phyloP scores from a whole-genome alignment of 2,888 invertebrate genomes.

The Drosophila eohydei region DNA sequence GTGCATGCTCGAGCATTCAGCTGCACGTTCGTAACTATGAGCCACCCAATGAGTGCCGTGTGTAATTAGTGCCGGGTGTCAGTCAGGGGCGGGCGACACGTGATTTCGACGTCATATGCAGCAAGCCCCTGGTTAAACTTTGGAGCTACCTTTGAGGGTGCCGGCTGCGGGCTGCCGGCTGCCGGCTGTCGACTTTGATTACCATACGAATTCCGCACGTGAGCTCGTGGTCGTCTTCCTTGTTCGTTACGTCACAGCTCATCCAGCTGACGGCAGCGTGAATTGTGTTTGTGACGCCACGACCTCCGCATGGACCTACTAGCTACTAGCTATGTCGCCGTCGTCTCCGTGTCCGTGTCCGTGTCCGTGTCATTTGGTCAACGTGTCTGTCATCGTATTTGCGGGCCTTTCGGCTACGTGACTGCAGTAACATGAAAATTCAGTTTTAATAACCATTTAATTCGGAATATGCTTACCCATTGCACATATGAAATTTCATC shows the following conservation, averaged over 20 bases:
- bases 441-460: constrained; percentile 53
- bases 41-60: constrained; percentile 9
- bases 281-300: constrained; percentile 33
- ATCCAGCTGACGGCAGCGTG: constrained; percentile 37
- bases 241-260: constrained; percentile 52
- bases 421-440: constrained; percentile 48
- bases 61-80: constrained; percentile 30
- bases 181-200: constrained; percentile 16
- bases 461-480: constrained; percentile 22
- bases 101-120: constrained; percentile 16
- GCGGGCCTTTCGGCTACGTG: constrained; percentile 47
- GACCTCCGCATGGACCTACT: constrained; percentile 4
- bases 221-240: constrained; percentile 36
- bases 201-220: constrained; percentile 35
- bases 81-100: constrained; percentile 12
- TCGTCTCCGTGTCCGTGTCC: constrained; percentile 35
- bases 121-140: not conserved
- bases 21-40: constrained; percentile 5
- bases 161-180: constrained; percentile 13
- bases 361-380: constrained; percentile 61
- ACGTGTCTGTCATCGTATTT: constrained; percentile 61
- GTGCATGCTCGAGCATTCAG: constrained; percentile 2
- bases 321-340: not conserved
- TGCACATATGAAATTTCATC: constrained; percentile 35
- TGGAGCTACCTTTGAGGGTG: constrained; percentile 16